Evolutionary conservation across 2,888 invertebrate species (phyloP).

Genomic region (Drosophila meridiana): DNA sequence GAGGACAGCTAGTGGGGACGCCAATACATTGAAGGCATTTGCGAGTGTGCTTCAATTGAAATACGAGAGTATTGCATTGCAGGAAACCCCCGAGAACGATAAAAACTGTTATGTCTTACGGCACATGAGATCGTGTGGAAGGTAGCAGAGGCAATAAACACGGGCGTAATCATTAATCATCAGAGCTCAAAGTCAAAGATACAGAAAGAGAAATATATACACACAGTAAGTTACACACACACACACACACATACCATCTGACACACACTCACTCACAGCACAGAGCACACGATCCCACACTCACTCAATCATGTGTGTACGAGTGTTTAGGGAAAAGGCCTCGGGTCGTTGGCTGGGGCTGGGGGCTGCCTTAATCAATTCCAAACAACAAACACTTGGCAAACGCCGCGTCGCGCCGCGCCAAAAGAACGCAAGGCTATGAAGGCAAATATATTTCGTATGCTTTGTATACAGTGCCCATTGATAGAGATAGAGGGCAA

Average conservation of each 20-base stretch:
- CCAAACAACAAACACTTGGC: slow-evolving; percentile 67
- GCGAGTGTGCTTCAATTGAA: slow-evolving; percentile 51
- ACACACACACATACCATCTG: slow-evolving; percentile 14
- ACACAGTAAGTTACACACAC: slow-evolving; percentile 14
- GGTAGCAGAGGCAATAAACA: slow-evolving; percentile 72
- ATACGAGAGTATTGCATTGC: slow-evolving; percentile 55
- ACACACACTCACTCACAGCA: slow-evolving; percentile 23
- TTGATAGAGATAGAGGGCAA: slow-evolving; percentile 24
- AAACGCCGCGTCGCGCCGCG: slow-evolving; percentile 36
- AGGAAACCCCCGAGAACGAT: slow-evolving; percentile 55
- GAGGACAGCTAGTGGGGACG: slow-evolving; percentile 3
- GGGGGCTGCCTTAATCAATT: slow-evolving; percentile 72
- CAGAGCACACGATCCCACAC: slow-evolving; percentile 17
- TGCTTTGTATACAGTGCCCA: slow-evolving; percentile 50
- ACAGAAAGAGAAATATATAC: slow-evolving; percentile 45
- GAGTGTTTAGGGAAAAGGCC: slow-evolving; percentile 66
- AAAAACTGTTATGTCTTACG: slow-evolving; percentile 48
- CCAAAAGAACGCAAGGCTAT: slow-evolving; percentile 72
- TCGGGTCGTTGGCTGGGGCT: slow-evolving; percentile 54
- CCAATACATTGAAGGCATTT: slow-evolving; percentile 33
- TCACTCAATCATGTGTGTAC: slow-evolving; percentile 50
- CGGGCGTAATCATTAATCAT: slow-evolving; percentile 77
- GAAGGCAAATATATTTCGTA: slow-evolving; percentile 52
- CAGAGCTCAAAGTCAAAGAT: slow-evolving; percentile 79
- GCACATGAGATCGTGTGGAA: slow-evolving; percentile 18